A percentile compares a stretch with the other conserved stretches of the same genome.
Conservation (phyloP, 2,113 vertebrate genomes). For the Rana temporaria region DNA sequence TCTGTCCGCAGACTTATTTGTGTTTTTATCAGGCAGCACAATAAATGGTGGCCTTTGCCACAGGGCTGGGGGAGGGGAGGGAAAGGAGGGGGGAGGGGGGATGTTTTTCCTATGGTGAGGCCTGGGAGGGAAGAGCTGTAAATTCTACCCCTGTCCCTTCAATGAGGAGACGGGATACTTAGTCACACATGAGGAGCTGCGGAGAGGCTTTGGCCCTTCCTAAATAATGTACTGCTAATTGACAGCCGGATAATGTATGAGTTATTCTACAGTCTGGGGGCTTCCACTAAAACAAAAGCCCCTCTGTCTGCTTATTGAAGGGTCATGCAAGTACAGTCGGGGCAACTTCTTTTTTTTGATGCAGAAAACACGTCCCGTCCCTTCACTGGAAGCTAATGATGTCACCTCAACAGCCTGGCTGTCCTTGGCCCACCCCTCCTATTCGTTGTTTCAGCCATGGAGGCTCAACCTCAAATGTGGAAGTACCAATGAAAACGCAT, state of each 20-base stretch:
- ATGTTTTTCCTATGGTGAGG: constrained; percentile 41
- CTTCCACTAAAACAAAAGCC: neutral
- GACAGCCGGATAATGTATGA: constrained; percentile 27
- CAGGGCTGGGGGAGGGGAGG: neutral
- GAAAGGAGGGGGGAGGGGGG: neutral
- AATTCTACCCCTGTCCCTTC: constrained; percentile 40
- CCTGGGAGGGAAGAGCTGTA: constrained; percentile 25
- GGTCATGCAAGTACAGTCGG: too few species aligned
- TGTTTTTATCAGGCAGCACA: constrained; percentile 31
- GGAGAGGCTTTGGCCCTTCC: neutral
- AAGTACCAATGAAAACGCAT: too few species aligned
- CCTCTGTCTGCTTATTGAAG: neutral
- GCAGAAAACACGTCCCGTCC: too few species aligned
- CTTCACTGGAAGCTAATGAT: too few species aligned
- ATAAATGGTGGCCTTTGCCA: neutral
- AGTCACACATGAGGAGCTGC: constrained; percentile 39
- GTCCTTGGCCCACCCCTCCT: too few species aligned
- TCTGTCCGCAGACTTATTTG: neutral
- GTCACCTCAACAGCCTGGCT: too few species aligned
- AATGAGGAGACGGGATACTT: constrained; percentile 48
- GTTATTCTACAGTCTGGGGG: constrained; percentile 26
- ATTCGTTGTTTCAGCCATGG: too few species aligned
- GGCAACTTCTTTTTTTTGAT: too few species aligned
- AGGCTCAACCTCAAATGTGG: too few species aligned
- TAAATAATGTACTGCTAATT: constrained; percentile 55